A percentile compares a stretch with the other conserved stretches of the same genome.
phyloP scores from a whole-genome alignment of 1,140 invertebrate genomes.

The Caenorhabditis latens region DNA sequence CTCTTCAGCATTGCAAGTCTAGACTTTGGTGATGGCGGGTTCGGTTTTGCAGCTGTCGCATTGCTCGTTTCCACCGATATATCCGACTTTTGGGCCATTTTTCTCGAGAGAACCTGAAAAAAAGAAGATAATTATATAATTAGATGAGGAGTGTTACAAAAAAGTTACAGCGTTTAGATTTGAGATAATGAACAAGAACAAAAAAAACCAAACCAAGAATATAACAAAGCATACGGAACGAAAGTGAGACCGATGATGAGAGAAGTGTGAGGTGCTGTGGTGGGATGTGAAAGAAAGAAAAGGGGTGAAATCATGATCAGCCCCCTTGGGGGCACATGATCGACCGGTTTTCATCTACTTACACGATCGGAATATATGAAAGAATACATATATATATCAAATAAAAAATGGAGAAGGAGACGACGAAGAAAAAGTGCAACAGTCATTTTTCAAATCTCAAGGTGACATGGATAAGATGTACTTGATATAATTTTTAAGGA shows the following conservation, averaged over 20 bases:
- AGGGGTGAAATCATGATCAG: slow-evolving; percentile 28
- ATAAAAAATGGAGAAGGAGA: not conserved
- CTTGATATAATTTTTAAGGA: no score
- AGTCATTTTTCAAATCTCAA: not conserved
- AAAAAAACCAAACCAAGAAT: not conserved
- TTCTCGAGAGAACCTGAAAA: slow-evolving; percentile 37
- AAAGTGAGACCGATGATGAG: slow-evolving; percentile 30
- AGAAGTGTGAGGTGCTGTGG: not conserved
- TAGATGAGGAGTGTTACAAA: not conserved
- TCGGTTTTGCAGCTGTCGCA: slow-evolving; percentile 15
- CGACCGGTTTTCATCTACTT: slow-evolving; percentile 41
- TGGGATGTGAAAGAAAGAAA: slow-evolving; percentile 18
- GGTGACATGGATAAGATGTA: no score
- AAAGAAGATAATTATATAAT: not conserved
- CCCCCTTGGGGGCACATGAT: slow-evolving; percentile 40
- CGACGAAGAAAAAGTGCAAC: not conserved
- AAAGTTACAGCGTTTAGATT: not conserved
- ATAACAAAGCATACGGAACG: not conserved
- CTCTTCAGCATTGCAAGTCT: slow-evolving; percentile 68
- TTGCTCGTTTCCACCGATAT: slow-evolving; percentile 46
- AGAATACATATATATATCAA: not conserved
- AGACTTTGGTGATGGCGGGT: slow-evolving; percentile 64
- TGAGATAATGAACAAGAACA: not conserved
- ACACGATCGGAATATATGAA: not conserved
- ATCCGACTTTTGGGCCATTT: slow-evolving; percentile 68